These are phyloP conservation scores for Lepidocyrtinus sp. DNA, from an alignment of 2,888 invertebrate species.

Conservation along the genomic window DNA sequence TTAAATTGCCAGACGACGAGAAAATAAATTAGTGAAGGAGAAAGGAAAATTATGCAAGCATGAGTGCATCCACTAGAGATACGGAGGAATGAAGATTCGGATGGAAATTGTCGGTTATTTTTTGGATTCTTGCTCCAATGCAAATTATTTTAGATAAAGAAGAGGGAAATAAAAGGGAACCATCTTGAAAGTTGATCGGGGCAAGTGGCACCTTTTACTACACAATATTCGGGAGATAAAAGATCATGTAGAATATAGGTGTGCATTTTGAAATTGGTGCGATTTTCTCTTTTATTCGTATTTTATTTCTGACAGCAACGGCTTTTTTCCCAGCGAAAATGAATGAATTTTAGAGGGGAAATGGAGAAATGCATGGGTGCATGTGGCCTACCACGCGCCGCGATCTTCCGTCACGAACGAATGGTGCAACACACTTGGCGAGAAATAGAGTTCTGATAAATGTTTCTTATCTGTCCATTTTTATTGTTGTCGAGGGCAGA, in stretches of 20 bases:
- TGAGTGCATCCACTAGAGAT: constrained; percentile 15
- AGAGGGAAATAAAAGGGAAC: too few species aligned
- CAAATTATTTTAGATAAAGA: constrained; percentile 4
- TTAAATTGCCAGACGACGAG: constrained; percentile 13
- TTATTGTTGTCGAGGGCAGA: constrained; percentile 3
- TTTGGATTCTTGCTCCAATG: constrained; percentile 18
- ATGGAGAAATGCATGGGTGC: constrained; percentile 20
- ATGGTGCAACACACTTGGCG: constrained; percentile 11
- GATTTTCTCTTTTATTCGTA: background rate
- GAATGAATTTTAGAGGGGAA: constrained; percentile 1
- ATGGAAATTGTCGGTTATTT: constrained; percentile 53
- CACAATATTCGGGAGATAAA: too few species aligned
- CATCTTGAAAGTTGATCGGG: too few species aligned
- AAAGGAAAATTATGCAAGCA: constrained; percentile 13
- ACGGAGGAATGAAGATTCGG: background rate
- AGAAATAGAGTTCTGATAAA: constrained; percentile 10
- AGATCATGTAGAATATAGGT: too few species aligned
- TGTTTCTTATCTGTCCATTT: constrained; percentile 20
- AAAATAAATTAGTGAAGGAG: constrained; percentile 16
- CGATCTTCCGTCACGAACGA: background rate
- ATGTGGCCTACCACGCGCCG: constrained; percentile 11
- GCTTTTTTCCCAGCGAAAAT: background rate
- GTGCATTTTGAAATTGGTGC: constrained; percentile 10
- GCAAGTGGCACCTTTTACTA: too few species aligned
- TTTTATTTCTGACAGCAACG: constrained; percentile 1